Base-by-base conservation (phyloP, 1,140 invertebrate genomes). In the Drosophila punjabiensis region DNA sequence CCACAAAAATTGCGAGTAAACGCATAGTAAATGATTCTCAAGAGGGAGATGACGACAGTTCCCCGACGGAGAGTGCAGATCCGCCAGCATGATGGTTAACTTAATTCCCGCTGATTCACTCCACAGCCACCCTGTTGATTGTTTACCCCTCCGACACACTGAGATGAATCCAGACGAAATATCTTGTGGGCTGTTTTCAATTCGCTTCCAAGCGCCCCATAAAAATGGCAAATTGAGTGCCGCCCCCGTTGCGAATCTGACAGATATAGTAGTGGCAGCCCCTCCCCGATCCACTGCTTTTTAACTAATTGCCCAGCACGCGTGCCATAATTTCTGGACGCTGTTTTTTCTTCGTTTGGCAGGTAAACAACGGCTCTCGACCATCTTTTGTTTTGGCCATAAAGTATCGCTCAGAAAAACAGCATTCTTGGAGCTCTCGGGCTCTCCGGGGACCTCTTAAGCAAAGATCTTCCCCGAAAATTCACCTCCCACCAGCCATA, bases 201-300 rank as follows among this genome's bases (percentile, higher is more conserved):
- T 87, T 79, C 62, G 60, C 73, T 82, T 81, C 39, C 58, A 73
- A 85, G 86, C 85, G 85, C 86, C 86, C 81, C 85, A 89, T 89
- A 89, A 89, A 89, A 89, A 89, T 89, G 78, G 85, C 85, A 85
- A 89, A 89, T 89, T 89, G 79, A 90, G 85, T 89, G 85, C 79
- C 61, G 86, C 85, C 86, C 85, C 86, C 85, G 86, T 90, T 89
- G 85, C 58, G 85, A 75, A 74, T 74, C 77, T 39, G 77, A 65
- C 60, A 84, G 67, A 62, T 55, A 74, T 58, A 77, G 53, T 61
- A 43, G 33, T 35, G 18, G n/a, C 20, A 11, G 47, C 48, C 55
- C 50, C 62, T 24, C 45, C 37, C 8, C 41, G 33, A 5, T 33
- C 20, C n/a, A 43, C 59, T 24, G 75, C 60, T 59, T 77, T 89